phyloP scores from a whole-genome alignment of 2,888 invertebrate genomes.

The Glaucopsyche alexis region DNA sequence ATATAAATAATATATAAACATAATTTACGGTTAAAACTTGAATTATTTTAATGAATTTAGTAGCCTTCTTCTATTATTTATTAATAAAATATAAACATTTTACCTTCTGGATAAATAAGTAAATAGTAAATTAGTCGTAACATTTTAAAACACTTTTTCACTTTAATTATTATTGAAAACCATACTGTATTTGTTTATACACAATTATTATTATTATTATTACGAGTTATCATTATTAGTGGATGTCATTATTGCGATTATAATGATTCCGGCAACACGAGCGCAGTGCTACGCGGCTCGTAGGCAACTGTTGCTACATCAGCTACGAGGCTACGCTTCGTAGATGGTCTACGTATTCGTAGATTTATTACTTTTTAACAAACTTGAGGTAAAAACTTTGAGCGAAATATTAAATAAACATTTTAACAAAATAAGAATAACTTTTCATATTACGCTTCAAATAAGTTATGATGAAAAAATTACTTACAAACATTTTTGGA shows the following conservation, averaged over 20 bases:
- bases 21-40: too few species aligned
- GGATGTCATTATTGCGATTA: conserved; percentile 5
- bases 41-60: too few species aligned
- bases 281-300: conserved; percentile 59
- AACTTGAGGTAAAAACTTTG: neutral
- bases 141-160: conserved; percentile 46
- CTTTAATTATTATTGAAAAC: neutral
- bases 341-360: conserved; percentile 26
- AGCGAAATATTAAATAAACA: conserved; percentile 13
- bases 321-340: conserved; percentile 40
- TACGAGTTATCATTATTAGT: conserved; percentile 5
- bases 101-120: conserved; percentile 57
- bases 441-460: neutral
- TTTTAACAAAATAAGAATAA: neutral
- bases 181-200: neutral
- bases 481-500: neutral
- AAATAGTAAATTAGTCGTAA: conserved; percentile 49
- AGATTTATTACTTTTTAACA: conserved; percentile 16
- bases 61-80: too few species aligned
- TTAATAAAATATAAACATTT: neutral
- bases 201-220: conserved; percentile 12
- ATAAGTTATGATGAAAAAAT: neutral
- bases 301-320: conserved; percentile 71
- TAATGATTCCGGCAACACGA: conserved; percentile 44
- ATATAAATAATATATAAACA: too few species aligned